Evolutionary conservation across 2,797 vertebrate species (phyloP), one percentile per base, ranked within the genome.

Genomic region (Acipenser oxyrinchus): DNA sequence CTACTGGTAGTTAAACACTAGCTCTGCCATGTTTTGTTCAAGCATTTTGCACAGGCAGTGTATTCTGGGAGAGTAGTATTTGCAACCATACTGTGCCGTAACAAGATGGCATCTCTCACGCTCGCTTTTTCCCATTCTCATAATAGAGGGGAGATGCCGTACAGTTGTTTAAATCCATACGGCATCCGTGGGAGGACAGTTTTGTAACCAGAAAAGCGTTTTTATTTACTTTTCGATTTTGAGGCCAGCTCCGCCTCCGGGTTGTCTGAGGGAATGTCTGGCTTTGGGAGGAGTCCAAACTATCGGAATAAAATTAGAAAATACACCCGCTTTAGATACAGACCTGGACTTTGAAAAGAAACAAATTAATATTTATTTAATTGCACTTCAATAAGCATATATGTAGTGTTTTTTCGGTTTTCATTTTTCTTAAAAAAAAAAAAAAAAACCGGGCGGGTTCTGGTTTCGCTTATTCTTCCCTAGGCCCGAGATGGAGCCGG

Each of bases 401-500:
- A 37, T 37, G 23, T 37, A 37, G 23, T 37, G 0, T 8, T 13
- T 0, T 2, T 6, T 13, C 55, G 51, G 55, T 58, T 58, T 58
- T n/a, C 10, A 2, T 53, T 53, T 53, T 3, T 8, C 11, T 53
- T 53, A 6, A 10, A 7, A 58, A 10, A 53, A 1, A 23, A 23
- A 23, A 1, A 23, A 58, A 58, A 12, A 11, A 1, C 11, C 58
- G 6, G 37, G 12, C 37, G 13, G 72, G 68, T 15, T 69, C 75
- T 8, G 70, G 60, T 60, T 23, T 7, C 70, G 69, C 37, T 60
- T 70, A 11, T 11, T 72, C 68, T 63, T 74, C 48, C 51, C 49
- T 49, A 76, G 86, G 88, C 82, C 84, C 64, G 68, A 51, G 37
- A 90, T 90, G 90, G 90, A 91, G 78, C 84, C 85, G 52, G 84